These are phyloP conservation scores for Zaprionus obscuricornis DNA, from an alignment of 2,888 invertebrate genomes.

Conservation along the genomic window DNA sequence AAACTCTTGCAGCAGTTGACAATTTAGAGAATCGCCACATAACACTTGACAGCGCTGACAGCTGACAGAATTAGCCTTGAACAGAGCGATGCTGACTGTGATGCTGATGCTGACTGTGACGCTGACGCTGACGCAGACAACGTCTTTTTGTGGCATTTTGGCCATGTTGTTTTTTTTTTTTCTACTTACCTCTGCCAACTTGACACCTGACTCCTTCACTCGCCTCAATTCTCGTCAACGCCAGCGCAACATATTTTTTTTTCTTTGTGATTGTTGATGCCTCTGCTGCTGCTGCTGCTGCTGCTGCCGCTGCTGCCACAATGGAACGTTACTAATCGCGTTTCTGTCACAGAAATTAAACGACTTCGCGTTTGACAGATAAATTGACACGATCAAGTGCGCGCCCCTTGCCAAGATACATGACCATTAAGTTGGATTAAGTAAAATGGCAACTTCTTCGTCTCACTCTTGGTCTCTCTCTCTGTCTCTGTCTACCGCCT, in stretches of 20 bases:
- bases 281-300: conserved; percentile 29
- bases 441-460: conserved; percentile 66
- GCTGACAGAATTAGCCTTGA: conserved; percentile 81
- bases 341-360: conserved; percentile 79
- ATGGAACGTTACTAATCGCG: conserved; percentile 73
- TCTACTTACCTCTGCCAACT: conserved; percentile 1
- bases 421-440: conserved; percentile 64
- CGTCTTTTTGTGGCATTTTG: conserved; percentile 48
- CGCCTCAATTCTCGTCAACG: conserved; percentile 35
- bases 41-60: conserved; percentile 76
- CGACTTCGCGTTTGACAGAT: conserved; percentile 74
- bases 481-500: not conserved
- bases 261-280: conserved; percentile 26
- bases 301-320: conserved; percentile 45
- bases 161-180: conserved; percentile 34
- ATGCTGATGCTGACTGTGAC: not conserved
- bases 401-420: conserved; percentile 44
- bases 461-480: not conserved
- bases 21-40: conserved; percentile 67
- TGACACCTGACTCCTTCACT: conserved; percentile 46
- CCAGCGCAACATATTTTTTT: conserved; percentile 34
- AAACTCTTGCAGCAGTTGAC: conserved; percentile 59
- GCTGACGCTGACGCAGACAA: conserved; percentile 12
- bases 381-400: conserved; percentile 77
- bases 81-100: conserved; percentile 27